Base-by-base conservation (phyloP, 1,140 invertebrate species). In the Harlomillsia oculata region DNA sequence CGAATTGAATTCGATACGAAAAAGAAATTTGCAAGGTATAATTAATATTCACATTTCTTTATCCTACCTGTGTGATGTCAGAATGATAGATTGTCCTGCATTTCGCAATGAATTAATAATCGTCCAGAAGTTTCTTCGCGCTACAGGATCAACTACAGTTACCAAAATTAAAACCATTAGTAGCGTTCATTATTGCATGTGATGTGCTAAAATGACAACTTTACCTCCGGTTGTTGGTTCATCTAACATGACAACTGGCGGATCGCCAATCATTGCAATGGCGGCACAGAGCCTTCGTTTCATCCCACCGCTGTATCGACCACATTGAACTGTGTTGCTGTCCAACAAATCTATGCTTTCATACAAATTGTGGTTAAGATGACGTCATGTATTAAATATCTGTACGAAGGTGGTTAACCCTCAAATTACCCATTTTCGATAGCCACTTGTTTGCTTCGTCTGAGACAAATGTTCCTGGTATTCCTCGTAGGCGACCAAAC, bases 261-360 rank as follows among this genome's bases (percentile, higher is more conserved):
- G 81, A 67, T 81, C 77, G 43, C 79, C 80, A 30, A 82, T 68
- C 52, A 82, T 65, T 23, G 79, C 77, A 36, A 82, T 74, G 9
- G 78, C 80, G 30, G 78, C 77, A 52, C 77, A 78, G 30, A 82
- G 63, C 59, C 82, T 81, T 11, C 81, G 66, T 63, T 79, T 80
- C 61, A 80, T 82, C 11, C 80, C 80, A 23, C 76, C 76, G 60
- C 75, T 77, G 63, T 71, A 74, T 16, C 45, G 53, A 23, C 18
- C 1, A 51, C 56, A 63, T 18, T 25, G 37, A 1, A 57, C 55
- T 16, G 40, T 34, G 1, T 3, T 34, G 14, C 77, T 51, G 76
- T 78, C 29, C 28, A 34, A n/a, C n/a, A 56, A 40, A 21, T 25
- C 41, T 43, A 11, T 25, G n/a, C n/a, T n/a, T n/a, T n/a, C n/a